These are phyloP conservation scores for Serrognathus titanus DNA, from an alignment of 2,888 invertebrate genomes.

Conservation along the genomic window DNA sequence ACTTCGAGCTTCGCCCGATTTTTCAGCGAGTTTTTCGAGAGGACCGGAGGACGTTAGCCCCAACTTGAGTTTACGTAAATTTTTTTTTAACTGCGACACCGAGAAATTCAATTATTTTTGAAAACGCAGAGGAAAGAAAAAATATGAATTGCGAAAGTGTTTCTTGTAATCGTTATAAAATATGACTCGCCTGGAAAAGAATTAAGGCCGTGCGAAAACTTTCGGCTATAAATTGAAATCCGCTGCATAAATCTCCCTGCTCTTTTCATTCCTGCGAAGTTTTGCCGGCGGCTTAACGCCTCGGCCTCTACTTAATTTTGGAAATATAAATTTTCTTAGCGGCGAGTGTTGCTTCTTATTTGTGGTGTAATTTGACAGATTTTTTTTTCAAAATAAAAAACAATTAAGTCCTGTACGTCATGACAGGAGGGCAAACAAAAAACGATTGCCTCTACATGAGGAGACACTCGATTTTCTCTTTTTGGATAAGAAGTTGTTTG, in stretches of 20 bases:
- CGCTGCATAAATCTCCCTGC: constrained; percentile 29
- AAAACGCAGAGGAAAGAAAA: not conserved
- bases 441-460: too few species aligned
- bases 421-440: too few species aligned
- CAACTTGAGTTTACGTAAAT: too few species aligned
- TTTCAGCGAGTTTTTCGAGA: not conserved
- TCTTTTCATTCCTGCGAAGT: constrained; percentile 7
- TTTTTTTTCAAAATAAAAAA: too few species aligned
- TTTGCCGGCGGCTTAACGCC: constrained; percentile 3
- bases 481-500: too few species aligned
- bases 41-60: too few species aligned
- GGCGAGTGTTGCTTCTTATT: not conserved
- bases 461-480: too few species aligned
- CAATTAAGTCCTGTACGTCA: too few species aligned
- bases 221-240: constrained; percentile 34
- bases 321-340: constrained; percentile 8
- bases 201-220: constrained; percentile 33
- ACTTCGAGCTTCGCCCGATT: constrained; percentile 5
- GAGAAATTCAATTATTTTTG: not conserved
- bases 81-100: too few species aligned
- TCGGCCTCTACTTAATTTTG: not conserved
- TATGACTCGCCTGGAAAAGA: constrained; percentile 24
- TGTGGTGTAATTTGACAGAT: too few species aligned
- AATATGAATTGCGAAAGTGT: constrained; percentile 35
- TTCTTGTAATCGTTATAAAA: constrained; percentile 33